Evolutionary conservation across 2,113 vertebrate species (phyloP), one percentile per base, ranked within the genome.

Genomic region (Eonycteris spelaea): DNA sequence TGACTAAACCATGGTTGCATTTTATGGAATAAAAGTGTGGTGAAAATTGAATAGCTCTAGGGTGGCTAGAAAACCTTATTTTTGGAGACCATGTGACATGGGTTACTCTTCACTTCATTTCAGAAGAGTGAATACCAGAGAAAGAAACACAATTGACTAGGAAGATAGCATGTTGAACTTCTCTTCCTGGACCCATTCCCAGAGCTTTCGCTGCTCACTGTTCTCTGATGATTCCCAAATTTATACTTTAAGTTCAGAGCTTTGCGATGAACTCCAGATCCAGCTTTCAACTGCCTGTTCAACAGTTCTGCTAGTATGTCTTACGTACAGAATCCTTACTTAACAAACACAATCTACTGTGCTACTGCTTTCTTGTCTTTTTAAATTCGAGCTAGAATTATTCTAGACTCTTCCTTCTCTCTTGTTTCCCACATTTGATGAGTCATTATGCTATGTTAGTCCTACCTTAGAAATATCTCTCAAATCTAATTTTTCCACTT

Each of bases 91-190:
- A 87, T 77, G 92, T 95, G 92, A 93, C 87, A 79, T 90, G 79
- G 79, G 94, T 96, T 93, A 93, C 16, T 26, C 71, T 94, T 95
- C 51, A 75, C 43, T 95, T 97, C 82, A 94, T 97, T 96, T 95
- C 77, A 89, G 91, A 89, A 95, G 61, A 93, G 48, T 91, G 73
- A 96, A 96, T 90, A 91, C 82, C 86, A 89, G 55, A 21, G 67
- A 92, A 96, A 88, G 71, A 91, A 91, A 92, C 15, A 67, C 80
- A 97, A 92, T 73, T 57, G 45, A 82, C 91, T 45, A 95, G 86
- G 85, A 96, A 97, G 92, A 95, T 43, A 85, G 93, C 59, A 89
- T 35, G 82, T 68, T 90, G 67, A 95, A 90, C 85, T 94, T 35
- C 67, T 77, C 71, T 86, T 96, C 40, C 55, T 97, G 92, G 96